phyloP scores from a whole-genome alignment of 2,797 vertebrate species.

The Danio albolineatus region DNA sequence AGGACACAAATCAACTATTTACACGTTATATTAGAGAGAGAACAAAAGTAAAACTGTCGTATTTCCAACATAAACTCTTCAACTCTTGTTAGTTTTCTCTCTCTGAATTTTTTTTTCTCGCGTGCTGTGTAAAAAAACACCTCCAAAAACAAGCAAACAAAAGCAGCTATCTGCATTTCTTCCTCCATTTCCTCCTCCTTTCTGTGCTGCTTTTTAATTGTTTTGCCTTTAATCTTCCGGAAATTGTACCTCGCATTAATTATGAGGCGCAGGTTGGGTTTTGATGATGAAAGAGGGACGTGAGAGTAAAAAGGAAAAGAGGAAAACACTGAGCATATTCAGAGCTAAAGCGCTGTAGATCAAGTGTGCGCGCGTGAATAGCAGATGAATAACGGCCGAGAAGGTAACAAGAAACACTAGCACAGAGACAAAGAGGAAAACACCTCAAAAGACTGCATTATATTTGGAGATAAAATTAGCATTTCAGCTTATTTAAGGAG shows the following conservation, averaged over 20 bases:
- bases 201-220: conserved; percentile 61
- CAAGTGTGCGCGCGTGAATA: conserved; percentile 24
- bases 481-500: background rate
- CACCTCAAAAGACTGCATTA: background rate
- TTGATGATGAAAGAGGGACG: conserved; percentile 64
- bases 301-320: conserved; percentile 40
- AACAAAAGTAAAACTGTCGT: background rate
- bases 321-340: conserved; percentile 34
- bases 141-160: conserved; percentile 39
- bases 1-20: background rate
- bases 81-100: background rate
- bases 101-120: background rate
- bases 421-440: background rate
- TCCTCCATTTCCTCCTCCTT: conserved; percentile 50
- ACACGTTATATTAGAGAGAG: background rate
- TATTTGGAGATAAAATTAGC: conserved; percentile 10
- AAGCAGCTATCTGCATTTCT: conserved; percentile 52
- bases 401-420: conserved; percentile 42
- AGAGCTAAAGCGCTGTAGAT: conserved; percentile 10
- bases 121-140: background rate
- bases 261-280: conserved; percentile 63
- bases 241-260: conserved; percentile 70
- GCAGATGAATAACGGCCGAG: conserved; percentile 31
- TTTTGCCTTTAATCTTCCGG: conserved; percentile 73
- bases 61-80: background rate